Base-by-base conservation (phyloP, 2,888 invertebrate species). In the Rhingia rostrata region DNA sequence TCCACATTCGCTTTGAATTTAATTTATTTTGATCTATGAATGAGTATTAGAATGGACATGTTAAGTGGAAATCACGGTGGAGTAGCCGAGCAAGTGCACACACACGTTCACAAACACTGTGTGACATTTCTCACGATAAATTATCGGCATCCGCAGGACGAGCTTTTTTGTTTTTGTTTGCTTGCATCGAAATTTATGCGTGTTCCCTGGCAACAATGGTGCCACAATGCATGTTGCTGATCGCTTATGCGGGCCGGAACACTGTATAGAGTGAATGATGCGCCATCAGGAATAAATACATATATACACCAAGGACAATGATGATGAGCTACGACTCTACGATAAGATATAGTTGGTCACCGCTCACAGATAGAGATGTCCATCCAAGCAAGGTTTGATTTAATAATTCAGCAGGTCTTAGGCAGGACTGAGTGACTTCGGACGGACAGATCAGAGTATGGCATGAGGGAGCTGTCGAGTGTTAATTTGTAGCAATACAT, bases 21-120 rank as follows among this genome's bases (percentile, higher is more conserved):
- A 83, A 83, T 83, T 83, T 74, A 83, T 78, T 74, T 79, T 83
- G 83, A 83, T 83, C 83, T 83, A 83, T 83, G 83, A 83, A 83
- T 83, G 83, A 79, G 83, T 79, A 73, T 83, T 83, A 83, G 83
- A 83, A 83, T 83, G 83, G 83, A 79, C 78, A 83, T 83, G 83
- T 83, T 83, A 86, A 82, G 82, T 82, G 82, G 77, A 74, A 82
- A 86, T 78, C 77, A 86, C 82, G 43, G 73, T 33, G 64, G 47
- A 82, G 45, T 64, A 43, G 72, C 60, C 63, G 47, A 37, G 35
- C 49, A 69, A 60, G 56, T 51, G 64, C 70, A 70, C 37, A 56
- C 45, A 63, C 56, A 69, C 74, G 56, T 22, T 43, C 37, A 53
- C 64, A 53, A 33, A 49, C 41, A 39, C 70, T 67, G 82, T 78